These are phyloP conservation scores for Galaxea fascicularis DNA, from an alignment of 92 coral and sea anemone species.

Conservation along the genomic window DNA sequence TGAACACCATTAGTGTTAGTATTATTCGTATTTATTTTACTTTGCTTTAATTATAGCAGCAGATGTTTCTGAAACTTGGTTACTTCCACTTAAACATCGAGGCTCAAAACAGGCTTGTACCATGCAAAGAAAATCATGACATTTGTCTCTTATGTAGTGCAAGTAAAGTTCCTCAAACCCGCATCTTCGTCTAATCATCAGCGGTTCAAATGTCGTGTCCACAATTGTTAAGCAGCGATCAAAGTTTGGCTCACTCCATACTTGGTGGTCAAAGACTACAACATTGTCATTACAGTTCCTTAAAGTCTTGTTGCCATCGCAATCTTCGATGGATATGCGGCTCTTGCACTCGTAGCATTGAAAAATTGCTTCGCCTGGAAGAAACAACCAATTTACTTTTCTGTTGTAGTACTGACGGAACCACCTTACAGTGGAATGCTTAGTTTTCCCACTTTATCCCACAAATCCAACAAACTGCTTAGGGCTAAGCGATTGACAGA, in stretches of 20 bases:
- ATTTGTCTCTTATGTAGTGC: slow-evolving; percentile 7
- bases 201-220: slow-evolving; percentile 8
- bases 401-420: background rate
- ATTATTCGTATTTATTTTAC: too few relatives aligned
- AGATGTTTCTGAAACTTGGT: background rate
- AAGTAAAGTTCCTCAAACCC: slow-evolving; percentile 16
- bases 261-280: background rate
- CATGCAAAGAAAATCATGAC: background rate
- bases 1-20: too few relatives aligned
- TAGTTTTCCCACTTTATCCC: too few relatives aligned
- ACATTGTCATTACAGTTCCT: slow-evolving; percentile 1
- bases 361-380: slow-evolving; percentile 1
- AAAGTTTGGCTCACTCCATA: slow-evolving; percentile 6
- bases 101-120: slow-evolving; percentile 11
- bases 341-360: slow-evolving; percentile 25
- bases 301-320: background rate
- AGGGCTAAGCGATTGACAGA: too few relatives aligned
- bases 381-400: background rate
- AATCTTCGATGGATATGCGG: slow-evolving; percentile 13
- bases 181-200: background rate
- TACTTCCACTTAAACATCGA: background rate
- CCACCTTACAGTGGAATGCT: too few relatives aligned
- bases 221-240: slow-evolving; percentile 31
- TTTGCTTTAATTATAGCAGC: background rate
- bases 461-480: too few relatives aligned